Percentiles rank a stretch among this genome's conserved stretches.
Conservation (phyloP, 35 echinoderm and acorn worm genomes). For the Apostichopus japonicus region DNA sequence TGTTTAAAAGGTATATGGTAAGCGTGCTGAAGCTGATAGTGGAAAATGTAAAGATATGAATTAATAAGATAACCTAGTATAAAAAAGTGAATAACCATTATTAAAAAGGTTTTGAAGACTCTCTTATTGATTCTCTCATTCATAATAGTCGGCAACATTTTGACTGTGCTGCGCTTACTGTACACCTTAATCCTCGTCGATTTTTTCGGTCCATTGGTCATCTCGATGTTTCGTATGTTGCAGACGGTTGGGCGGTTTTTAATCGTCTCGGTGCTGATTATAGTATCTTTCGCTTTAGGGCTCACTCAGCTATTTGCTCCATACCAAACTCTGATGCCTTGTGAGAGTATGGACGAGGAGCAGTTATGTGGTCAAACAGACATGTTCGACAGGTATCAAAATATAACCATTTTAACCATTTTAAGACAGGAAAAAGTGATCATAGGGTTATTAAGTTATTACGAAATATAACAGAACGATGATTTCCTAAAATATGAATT, state of each 20-base stretch:
- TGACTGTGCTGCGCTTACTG: conserved; percentile 64
- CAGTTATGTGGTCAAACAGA: neutral
- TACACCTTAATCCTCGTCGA: conserved; percentile 47
- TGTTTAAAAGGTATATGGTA: no score
- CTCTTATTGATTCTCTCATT: neutral
- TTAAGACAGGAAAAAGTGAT: no score
- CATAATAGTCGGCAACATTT: conserved; percentile 56
- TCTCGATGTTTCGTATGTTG: conserved; percentile 68
- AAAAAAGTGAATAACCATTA: no score
- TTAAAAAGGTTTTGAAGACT: no score
- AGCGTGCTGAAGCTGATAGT: no score
- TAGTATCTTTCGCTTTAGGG: conserved; percentile 61
- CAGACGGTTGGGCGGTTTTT: conserved; percentile 48
- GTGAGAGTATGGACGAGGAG: neutral
- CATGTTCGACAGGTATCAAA: conserved; percentile 35
- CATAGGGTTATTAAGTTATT: no score
- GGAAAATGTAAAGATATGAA: no score
- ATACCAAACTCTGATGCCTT: conserved; percentile 37
- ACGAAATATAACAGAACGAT: no score
- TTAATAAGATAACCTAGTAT: no score
- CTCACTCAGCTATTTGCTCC: conserved; percentile 74
- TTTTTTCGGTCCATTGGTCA: conserved; percentile 63
- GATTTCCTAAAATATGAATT: no score
- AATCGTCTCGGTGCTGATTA: conserved; percentile 42
- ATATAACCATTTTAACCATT: neutral